Conservation (phyloP, 23 tunicate genomes). For the Ascidia mentula region DNA sequence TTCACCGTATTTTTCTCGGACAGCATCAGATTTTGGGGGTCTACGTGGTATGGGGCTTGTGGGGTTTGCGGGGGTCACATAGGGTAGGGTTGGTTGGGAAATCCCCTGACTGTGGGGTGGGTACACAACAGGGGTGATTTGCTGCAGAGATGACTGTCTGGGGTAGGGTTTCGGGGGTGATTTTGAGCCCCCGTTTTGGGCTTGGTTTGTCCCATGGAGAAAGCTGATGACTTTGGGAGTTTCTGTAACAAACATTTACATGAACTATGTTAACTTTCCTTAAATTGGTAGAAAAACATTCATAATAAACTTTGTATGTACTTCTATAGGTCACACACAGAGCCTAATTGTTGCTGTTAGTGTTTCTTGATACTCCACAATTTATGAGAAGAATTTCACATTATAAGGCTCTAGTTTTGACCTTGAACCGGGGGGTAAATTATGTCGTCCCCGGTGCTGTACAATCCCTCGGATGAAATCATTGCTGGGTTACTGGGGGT, state of each 20-base stretch:
- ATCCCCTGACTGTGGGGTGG: not conserved
- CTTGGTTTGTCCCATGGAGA: not conserved
- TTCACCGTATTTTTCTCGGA: not conserved
- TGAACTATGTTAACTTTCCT: too few species aligned
- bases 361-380: too few species aligned
- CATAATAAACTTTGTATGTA: too few species aligned
- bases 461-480: not conserved
- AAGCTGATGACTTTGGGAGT: not conserved
- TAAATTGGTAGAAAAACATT: too few species aligned
- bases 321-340: too few species aligned
- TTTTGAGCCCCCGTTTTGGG: not conserved
- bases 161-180: conserved; percentile 7
- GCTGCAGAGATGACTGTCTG: not conserved
- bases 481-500: not conserved
- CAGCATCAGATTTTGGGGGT: conserved; percentile 1
- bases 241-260: not conserved
- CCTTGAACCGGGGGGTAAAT: not conserved
- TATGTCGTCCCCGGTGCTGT: not conserved
- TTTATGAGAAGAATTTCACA: too few species aligned
- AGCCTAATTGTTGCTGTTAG: too few species aligned
- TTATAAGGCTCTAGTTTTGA: too few species aligned
- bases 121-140: not conserved
- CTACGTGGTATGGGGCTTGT: not conserved
- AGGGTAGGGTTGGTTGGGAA: not conserved
- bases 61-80: not conserved